These are phyloP conservation scores for Passer montanus DNA, from an alignment of 2,113 vertebrate genomes.

Conservation along the genomic window DNA sequence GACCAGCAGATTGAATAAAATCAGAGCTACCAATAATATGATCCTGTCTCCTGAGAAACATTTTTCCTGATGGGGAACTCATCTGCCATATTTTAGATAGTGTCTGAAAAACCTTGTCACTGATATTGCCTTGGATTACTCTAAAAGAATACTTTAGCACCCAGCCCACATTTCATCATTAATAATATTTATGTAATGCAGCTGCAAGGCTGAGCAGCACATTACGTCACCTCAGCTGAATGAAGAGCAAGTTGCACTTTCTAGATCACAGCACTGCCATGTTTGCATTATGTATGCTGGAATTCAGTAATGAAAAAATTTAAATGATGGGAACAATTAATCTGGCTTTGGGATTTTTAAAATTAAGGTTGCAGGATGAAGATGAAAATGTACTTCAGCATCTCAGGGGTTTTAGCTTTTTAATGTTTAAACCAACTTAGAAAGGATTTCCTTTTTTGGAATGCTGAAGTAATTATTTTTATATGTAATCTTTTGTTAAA, in stretches of 20 bases:
- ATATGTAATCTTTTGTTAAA: neutral
- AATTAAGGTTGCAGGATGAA: neutral
- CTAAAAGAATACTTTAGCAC: neutral
- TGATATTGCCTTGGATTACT: neutral
- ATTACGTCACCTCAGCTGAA: neutral
- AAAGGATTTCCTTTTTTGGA: neutral
- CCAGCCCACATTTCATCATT: neutral
- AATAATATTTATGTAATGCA: neutral
- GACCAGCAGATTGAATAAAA: neutral
- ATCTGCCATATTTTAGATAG: neutral
- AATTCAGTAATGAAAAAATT: neutral
- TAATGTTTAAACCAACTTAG: neutral
- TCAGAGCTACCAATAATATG: neutral
- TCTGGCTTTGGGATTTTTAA: neutral
- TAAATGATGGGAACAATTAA: neutral
- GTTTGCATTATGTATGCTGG: neutral
- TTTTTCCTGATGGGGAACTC: neutral
- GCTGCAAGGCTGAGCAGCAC: neutral
- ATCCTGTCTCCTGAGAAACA: neutral
- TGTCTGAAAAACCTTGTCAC: neutral
- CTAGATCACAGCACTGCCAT: neutral
- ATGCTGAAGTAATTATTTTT: neutral
- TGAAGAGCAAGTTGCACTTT: neutral
- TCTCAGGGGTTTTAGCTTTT: rapidly evolving
- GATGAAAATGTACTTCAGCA: neutral